A percentile compares a stretch with the other conserved stretches of the same genome.
Evolutionary conservation across 2,888 invertebrate genomes (phyloP).

Genomic region (Tipula vernalis): DNA sequence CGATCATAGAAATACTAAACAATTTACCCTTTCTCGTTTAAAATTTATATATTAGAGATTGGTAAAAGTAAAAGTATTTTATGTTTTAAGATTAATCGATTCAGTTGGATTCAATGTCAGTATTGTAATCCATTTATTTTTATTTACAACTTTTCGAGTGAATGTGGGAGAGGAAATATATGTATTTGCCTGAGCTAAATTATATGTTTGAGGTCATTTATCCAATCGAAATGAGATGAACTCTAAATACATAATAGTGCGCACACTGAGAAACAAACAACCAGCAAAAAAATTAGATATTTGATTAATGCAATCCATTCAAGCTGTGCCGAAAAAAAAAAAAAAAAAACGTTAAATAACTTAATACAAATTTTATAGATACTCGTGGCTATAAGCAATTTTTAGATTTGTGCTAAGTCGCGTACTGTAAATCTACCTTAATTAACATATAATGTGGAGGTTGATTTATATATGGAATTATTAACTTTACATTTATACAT

Average conservation of each 20-base stretch:
- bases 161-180: not conserved
- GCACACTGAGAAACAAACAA: not conserved
- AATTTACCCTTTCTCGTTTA: not conserved
- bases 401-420: not conserved
- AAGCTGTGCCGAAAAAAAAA: not conserved
- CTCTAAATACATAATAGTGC: not conserved
- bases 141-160: not conserved
- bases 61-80: not conserved
- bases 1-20: not conserved
- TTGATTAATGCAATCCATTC: not conserved
- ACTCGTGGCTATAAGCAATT: not conserved
- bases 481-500: not conserved
- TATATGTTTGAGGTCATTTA: not conserved
- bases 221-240: not conserved
- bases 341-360: not conserved
- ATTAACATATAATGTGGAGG: not conserved
- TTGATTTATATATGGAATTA: not conserved
- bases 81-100: not conserved
- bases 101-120: not conserved
- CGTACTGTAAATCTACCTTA: not conserved
- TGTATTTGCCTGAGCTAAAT: not conserved
- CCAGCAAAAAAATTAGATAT: not conserved
- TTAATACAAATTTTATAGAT: not conserved
- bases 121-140: not conserved
- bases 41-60: not conserved